Evolutionary conservation across 2,888 invertebrate genomes (phyloP), one percentile per base, ranked within the genome.

Genomic region (Agrotis segetum): DNA sequence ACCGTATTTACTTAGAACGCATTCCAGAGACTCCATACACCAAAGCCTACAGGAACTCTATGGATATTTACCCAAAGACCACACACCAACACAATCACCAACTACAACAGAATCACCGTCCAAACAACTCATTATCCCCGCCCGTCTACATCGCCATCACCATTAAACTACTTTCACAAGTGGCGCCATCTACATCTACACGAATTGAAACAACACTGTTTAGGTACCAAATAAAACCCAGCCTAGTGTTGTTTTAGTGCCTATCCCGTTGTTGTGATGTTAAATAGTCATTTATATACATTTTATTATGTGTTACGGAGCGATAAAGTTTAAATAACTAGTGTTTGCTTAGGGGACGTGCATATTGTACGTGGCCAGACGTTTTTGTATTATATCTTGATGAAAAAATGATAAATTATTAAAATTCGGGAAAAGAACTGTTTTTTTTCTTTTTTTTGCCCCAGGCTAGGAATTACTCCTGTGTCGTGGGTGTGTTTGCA

Each of bases 151-250:
- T 58, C 40, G 7, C 14, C 24, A 44, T 55, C 19, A 66, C 76
- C 77, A 81, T 83, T 82, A 85, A 83, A 82, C 84, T 78, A 86
- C 84, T 86, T 86, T 83, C 79, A 19, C 77, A 79, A 77, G 19
- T 86, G 88, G 88, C 89, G 89, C 89, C 88, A 82, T 83, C 78
- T 78, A 74, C 73, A 83, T 85, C 75, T 74, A 83, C 79, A 71
- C 74, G 79, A 80, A 85, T 78, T 81, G 81, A 79, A 78, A 80
- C 78, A 72, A 66, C 81, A 76, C 77, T 71, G 85, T 84, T 80
- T 84, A 82, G 79, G 81, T 73, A 79, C 64, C 74, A 74, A 83
- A 83, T 87, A 82, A 88, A 88, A 85, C 81, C 77, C 72, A 74
- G 72, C 79, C 78, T 79, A 72, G 82, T 71, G 84, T 70, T 71